Evolutionary conservation across 30 jellyfish, hydroid and myxozoan species (phyloP), one percentile per base, ranked within the genome.

Genomic region (Chrysaora quinquecirrha): DNA sequence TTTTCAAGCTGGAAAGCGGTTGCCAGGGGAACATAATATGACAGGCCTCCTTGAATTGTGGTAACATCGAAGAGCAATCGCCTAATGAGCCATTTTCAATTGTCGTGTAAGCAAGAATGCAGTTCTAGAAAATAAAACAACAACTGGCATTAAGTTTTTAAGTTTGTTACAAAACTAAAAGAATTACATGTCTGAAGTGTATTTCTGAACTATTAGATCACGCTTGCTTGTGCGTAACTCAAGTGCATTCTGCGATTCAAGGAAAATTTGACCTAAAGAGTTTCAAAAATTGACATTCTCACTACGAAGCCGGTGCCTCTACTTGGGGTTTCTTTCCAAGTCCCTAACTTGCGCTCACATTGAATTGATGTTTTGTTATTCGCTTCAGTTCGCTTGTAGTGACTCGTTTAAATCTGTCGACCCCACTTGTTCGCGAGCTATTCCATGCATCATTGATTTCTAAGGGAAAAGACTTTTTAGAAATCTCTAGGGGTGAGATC

Each of bases 21-120:
- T 29, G 89, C 89, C 30, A 62, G 20, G 89, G 89, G 61, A 78
- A 78, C 80, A 78, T 24, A 0, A 20, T 1, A 33, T n/a, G 58
- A 46, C 78, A 78, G 33, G 21, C 64, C 30, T 75, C 30, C 54
- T 60, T 75, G 64, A 75, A 56, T 52, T 75, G 76, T 54, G n/a
- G 25, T 61, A 75, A 38, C 12, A 54, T 14, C 30, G 28, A 30
- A 20, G 87, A 58, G 64, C 76, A 49, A 25, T 75, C 87, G 1
- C 87, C 87, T 24, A 75, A 21, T 27, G 34, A 60, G 16, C 87
- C 87, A n/a, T 30, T 33, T 52, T 75, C 87, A 1, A 75, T 50
- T 7, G 76, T 52, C 18, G 50, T 31, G 48, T 28, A 75, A 12
- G 87, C 87, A 32, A 22, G 22, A 27, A 75, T 56, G 34, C 76